Conservation (phyloP, 1,140 invertebrate genomes). For the Hydropsyche tenuis region DNA sequence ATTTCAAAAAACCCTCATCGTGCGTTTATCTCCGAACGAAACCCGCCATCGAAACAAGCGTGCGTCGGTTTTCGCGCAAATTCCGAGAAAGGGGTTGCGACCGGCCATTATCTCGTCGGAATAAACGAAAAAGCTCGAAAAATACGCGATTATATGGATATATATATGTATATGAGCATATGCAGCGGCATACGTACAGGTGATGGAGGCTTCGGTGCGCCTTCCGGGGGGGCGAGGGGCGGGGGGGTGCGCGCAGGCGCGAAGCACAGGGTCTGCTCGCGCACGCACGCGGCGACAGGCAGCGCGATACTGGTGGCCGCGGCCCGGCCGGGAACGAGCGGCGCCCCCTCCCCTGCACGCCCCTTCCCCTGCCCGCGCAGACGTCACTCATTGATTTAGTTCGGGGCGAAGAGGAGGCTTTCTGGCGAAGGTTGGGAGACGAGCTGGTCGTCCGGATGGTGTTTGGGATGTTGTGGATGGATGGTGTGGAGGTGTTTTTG, state of each 20-base stretch:
- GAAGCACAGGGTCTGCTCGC: background rate
- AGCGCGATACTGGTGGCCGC: conserved; percentile 39
- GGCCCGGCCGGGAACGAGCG: background rate
- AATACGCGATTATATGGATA: too few relatives aligned
- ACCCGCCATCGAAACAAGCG: too few relatives aligned
- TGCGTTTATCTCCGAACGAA: too few relatives aligned
- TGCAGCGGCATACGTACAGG: background rate
- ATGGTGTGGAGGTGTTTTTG: too few relatives aligned
- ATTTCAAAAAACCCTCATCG: too few relatives aligned
- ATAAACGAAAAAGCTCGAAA: too few relatives aligned
- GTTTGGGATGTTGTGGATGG: background rate
- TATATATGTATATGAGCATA: too few relatives aligned
- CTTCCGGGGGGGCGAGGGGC: background rate
- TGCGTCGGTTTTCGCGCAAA: too few relatives aligned
- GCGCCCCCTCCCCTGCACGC: background rate
- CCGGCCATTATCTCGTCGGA: too few relatives aligned
- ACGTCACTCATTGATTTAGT: conserved; percentile 50
- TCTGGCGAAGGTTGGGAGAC: background rate
- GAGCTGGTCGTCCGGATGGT: background rate
- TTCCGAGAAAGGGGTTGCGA: too few relatives aligned
- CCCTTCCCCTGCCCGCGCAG: background rate
- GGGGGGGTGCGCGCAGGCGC: background rate
- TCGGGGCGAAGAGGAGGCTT: background rate
- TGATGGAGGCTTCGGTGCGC: background rate
- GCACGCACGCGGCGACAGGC: conserved; percentile 15